Base-by-base conservation (phyloP, 2,888 invertebrate genomes). In the Smittia aterrima region DNA sequence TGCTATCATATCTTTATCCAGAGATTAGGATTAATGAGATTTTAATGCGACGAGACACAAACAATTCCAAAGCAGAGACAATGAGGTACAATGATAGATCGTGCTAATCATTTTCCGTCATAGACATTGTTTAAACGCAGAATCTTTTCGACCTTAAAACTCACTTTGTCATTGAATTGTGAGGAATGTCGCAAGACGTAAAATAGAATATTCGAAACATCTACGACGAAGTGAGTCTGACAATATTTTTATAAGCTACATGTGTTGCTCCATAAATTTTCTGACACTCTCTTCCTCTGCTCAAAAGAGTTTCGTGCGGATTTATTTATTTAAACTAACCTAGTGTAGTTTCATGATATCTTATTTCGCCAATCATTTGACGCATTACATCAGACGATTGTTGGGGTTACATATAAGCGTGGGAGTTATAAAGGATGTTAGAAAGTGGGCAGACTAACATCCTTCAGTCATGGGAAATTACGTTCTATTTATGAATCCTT, bases 151-250 rank as follows among this genome's bases (percentile, higher is more conserved):
- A 32, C 32, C 32, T 32, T 32, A 16, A 47, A 3, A 16, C 47
- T 47, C 47, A 47, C 47, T 47, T 47, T 47, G 47, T 47, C 47
- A 47, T 47, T 47, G 47, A 47, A 47, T 47, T 6, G n/a, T 32
- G 16, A 6, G 16, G 47, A 47, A 47, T 47, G 47, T 47, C 47
- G 47, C 47, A 16, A 47, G 47, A 47, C 47, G 47, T 47, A 47
- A 47, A 47, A 47, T 47, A 2, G 16, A n/a, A n/a, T n/a, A n/a
- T n/a, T 47, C 47, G 16, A 47, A n/a, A 47, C 2, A 47, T n/a
- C 47, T 47, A 47, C 47, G 47, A 13, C 47, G 47, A 11, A 11
- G 16, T 9, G 32, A 16, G 47, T 11, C n/a, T 16, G 47, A 47
- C 3, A 16, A 47, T n/a, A 47, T 11, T 47, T 47, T 47, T 47